A percentile compares a stretch with the other conserved stretches of the same genome.
phyloP scores from a whole-genome alignment of 2,113 vertebrate species.

The Peucedramus taeniatus region DNA sequence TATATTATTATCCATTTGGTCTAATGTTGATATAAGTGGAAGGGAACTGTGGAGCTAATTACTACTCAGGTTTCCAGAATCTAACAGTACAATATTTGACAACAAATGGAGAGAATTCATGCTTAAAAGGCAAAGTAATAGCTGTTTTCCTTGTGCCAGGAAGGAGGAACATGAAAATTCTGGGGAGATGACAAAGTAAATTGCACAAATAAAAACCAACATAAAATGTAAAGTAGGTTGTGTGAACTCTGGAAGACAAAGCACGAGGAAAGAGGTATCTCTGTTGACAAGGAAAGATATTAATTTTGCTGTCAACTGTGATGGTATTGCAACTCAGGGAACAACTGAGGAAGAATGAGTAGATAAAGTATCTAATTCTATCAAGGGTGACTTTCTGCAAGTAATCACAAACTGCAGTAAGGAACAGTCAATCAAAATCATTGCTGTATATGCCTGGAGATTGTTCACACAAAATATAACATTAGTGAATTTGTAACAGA shows the following conservation, averaged over 20 bases:
- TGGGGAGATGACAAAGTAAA: background rate
- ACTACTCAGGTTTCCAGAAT: background rate
- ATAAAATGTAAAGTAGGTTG: background rate
- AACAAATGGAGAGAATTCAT: background rate
- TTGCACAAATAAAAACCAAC: background rate
- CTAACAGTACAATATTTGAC: background rate
- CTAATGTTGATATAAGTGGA: background rate
- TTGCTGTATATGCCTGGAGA: background rate
- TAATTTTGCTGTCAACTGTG: constrained; percentile 41
- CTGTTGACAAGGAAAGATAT: constrained; percentile 29
- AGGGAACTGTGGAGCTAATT: background rate
- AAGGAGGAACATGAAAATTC: constrained; percentile 1
- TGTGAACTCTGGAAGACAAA: constrained; percentile 12
- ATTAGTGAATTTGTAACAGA: constrained; percentile 13
- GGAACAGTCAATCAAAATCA: constrained; percentile 29
- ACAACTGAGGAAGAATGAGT: constrained; percentile 16
- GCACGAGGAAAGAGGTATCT: background rate
- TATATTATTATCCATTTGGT: background rate
- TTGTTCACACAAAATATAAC: background rate
- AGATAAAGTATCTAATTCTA: constrained; percentile 23
- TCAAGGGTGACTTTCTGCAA: background rate
- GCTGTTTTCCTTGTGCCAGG: background rate
- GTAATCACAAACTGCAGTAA: background rate
- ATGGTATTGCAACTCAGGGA: constrained; percentile 20
- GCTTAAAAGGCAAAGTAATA: constrained; percentile 8